A percentile compares a stretch with the other conserved stretches of the same genome.
phyloP scores from a whole-genome alignment of 2,113 vertebrate genomes.

The Sylvietta virens region DNA sequence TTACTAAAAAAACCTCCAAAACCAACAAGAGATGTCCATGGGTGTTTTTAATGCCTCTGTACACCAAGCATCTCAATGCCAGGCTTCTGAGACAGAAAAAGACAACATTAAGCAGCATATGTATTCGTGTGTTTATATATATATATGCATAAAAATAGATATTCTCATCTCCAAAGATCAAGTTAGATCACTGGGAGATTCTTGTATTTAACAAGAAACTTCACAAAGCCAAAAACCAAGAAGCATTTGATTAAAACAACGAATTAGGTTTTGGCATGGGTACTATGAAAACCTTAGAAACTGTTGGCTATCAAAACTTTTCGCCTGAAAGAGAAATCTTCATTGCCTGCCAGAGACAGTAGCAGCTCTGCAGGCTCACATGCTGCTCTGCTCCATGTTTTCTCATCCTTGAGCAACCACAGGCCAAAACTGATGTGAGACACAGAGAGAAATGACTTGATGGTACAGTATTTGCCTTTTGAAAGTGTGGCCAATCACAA shows the following conservation, averaged over 20 bases:
- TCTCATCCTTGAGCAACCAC: not conserved
- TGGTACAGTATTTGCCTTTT: not conserved
- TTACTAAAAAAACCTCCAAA: not conserved
- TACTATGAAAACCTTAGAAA: not conserved
- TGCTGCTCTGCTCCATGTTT: not conserved
- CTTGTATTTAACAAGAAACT: not conserved
- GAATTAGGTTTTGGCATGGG: not conserved
- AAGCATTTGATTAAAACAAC: slow-evolving; percentile 2
- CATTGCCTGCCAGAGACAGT: not conserved
- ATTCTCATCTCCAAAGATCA: not conserved
- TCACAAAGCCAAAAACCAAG: not conserved
- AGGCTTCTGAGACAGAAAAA: not conserved
- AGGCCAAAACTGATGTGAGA: not conserved
- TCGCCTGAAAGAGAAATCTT: not conserved
- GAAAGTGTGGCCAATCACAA: not conserved
- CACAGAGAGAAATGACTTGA: not conserved
- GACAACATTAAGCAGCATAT: not conserved
- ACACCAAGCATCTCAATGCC: not conserved
- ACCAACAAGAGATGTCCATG: not conserved
- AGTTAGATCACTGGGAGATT: not conserved
- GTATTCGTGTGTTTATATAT: not conserved
- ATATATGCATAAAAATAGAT: not conserved
- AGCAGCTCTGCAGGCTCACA: not conserved
- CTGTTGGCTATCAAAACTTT: not conserved
- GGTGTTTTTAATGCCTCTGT: not conserved